These are phyloP conservation scores for Epistrophe grossulariae DNA, from an alignment of 2,888 invertebrate genomes.

Conservation along the genomic window DNA sequence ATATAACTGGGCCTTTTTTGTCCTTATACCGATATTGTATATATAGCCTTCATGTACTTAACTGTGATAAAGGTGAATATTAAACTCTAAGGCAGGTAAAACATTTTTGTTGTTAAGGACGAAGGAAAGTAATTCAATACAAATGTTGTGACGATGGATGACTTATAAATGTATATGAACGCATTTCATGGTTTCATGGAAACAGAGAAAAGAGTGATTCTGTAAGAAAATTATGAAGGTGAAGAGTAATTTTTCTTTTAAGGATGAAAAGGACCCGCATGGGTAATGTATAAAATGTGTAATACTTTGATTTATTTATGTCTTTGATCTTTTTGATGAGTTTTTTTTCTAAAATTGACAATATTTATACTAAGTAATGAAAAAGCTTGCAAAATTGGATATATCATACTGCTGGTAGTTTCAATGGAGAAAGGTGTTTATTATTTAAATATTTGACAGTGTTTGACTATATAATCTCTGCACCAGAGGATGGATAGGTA, in stretches of 20 bases:
- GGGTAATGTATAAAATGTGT: background rate
- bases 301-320: conserved; percentile 25
- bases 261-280: background rate
- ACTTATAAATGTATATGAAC: background rate
- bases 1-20: background rate
- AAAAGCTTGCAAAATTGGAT: background rate
- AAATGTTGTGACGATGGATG: background rate
- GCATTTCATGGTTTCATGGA: background rate
- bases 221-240: background rate
- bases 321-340: conserved; percentile 11
- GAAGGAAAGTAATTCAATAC: conserved; percentile 47
- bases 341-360: background rate
- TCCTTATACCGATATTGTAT: background rate
- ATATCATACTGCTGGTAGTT: background rate
- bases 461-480: background rate
- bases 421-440: background rate
- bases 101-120: conserved; percentile 27
- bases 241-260: background rate
- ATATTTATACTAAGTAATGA: background rate
- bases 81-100: conserved; percentile 17
- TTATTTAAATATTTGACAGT: background rate
- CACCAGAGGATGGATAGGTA: background rate
- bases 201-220: background rate
- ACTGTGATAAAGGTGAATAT: conserved; percentile 30
- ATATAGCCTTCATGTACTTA: conserved; percentile 11